phyloP scores from a whole-genome alignment of 1,140 invertebrate genomes.

The Solen grandis region DNA sequence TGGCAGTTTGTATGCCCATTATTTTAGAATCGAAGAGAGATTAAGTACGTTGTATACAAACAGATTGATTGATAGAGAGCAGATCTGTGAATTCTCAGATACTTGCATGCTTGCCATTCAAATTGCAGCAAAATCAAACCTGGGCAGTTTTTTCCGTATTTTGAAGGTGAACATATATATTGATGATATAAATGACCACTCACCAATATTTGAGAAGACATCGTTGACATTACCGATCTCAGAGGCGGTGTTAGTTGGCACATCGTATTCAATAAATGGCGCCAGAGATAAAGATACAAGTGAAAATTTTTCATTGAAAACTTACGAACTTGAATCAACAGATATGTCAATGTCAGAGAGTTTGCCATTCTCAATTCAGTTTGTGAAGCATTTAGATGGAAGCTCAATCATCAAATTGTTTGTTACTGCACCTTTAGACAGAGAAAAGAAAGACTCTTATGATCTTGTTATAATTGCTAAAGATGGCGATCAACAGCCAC shows the following conservation, averaged over 20 bases:
- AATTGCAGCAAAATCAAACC: slow-evolving; percentile 65
- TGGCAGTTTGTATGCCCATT: slow-evolving; percentile 54
- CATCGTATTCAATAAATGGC: slow-evolving; percentile 86
- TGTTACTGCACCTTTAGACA: slow-evolving; percentile 38
- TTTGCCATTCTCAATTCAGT: slow-evolving; percentile 66
- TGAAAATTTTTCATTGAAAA: slow-evolving; percentile 77
- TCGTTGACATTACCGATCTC: slow-evolving; percentile 62
- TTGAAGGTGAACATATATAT: slow-evolving; percentile 73
- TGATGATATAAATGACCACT: slow-evolving; percentile 95
- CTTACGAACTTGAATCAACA: slow-evolving; percentile 64
- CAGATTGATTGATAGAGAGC: slow-evolving; percentile 67
- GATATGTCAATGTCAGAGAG: slow-evolving; percentile 20
- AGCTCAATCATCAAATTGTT: slow-evolving; percentile 40
- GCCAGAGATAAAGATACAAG: slow-evolving; percentile 84
- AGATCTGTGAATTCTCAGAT: slow-evolving; percentile 61
- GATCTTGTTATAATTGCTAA: slow-evolving; percentile 29
- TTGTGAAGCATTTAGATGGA: slow-evolving; percentile 59
- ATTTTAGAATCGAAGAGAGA: slow-evolving; percentile 68
- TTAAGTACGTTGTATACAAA: slow-evolving; percentile 69
- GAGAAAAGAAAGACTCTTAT: slow-evolving; percentile 40
- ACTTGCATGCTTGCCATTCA: slow-evolving; percentile 66
- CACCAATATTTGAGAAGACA: slow-evolving; percentile 86
- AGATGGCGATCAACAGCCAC: slow-evolving; percentile 42
- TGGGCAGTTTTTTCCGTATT: slow-evolving; percentile 68
- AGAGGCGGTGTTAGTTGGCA: slow-evolving; percentile 81